Percentiles rank a stretch among this genome's conserved stretches.
phyloP scores from a whole-genome alignment of 2,888 invertebrate genomes.

The Nemotelus nigrinus region DNA sequence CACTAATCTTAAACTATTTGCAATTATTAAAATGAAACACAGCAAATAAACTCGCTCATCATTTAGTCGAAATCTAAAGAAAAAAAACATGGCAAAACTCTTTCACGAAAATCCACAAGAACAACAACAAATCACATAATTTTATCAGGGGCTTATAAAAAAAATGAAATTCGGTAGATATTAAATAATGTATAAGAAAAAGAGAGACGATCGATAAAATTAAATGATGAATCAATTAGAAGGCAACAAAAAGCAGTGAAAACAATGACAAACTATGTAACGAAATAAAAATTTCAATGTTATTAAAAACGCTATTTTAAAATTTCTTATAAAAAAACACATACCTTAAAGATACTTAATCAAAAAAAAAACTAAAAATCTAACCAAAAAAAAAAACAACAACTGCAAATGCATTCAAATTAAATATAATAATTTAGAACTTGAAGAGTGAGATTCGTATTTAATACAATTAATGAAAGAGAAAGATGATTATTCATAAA shows the following conservation, averaged over 20 bases:
- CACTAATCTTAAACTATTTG: conserved; percentile 36
- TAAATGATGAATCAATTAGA: not conserved
- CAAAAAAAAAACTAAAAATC: conserved; percentile 12
- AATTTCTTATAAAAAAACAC: not conserved
- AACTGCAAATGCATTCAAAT: conserved; percentile 11
- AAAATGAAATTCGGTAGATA: conserved; percentile 28
- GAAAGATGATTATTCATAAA: conserved; percentile 14
- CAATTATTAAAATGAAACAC: conserved; percentile 30
- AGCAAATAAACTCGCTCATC: conserved; percentile 41
- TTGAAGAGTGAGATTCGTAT: conserved; percentile 45
- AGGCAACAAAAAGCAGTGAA: conserved; percentile 1
- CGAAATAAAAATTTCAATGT: conserved; percentile 12
- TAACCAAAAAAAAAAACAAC: conserved; percentile 24
- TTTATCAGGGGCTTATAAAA: conserved; percentile 46
- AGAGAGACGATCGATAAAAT: not conserved
- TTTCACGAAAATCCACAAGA: no score
- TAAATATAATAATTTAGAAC: conserved; percentile 38
- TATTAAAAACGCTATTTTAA: conserved; percentile 20
- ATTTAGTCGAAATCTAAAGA: conserved; percentile 13
- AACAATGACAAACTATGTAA: conserved; percentile 6
- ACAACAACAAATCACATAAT: conserved; percentile 7
- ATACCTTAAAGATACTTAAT: not conserved
- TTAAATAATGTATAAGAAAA: conserved; percentile 23
- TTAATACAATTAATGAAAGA: conserved; percentile 31
- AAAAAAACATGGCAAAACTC: not conserved